phyloP scores from a whole-genome alignment of 2,797 vertebrate species.

The Fundulus diaphanus region DNA sequence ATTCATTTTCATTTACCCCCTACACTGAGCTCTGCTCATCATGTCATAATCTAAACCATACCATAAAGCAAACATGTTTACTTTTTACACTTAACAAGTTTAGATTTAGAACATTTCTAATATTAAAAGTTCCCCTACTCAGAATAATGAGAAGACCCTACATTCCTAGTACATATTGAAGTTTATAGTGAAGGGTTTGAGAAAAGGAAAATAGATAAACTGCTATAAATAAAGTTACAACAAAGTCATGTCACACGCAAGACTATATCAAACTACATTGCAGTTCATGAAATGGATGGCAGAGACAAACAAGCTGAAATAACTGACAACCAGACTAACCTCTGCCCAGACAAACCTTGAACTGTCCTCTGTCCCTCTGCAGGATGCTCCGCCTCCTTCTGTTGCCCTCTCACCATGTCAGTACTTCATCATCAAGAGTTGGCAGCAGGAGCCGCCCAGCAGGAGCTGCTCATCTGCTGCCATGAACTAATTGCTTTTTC shows the following conservation, averaged over 20 bases:
- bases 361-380: conserved; percentile 7
- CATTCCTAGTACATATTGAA: too few species aligned
- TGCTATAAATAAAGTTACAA: too few species aligned
- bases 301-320: too few species aligned
- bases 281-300: too few species aligned
- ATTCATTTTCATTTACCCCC: not conserved
- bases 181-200: too few species aligned
- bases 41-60: not conserved
- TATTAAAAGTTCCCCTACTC: not conserved
- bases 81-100: not conserved
- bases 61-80: not conserved
- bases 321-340: too few species aligned
- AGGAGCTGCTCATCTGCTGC: conserved; percentile 24
- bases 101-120: not conserved
- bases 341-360: not conserved
- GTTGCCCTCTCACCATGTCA: conserved; percentile 18
- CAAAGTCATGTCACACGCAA: too few species aligned
- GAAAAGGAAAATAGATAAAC: too few species aligned
- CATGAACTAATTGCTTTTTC: conserved; percentile 67
- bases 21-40: not conserved
- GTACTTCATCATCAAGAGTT: conserved; percentile 23
- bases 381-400: conserved; percentile 4
- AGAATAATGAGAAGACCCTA: too few species aligned
- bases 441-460: conserved; percentile 18
- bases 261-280: too few species aligned